Evolutionary conservation across 2,797 vertebrate genomes (phyloP).

Genomic region (Coranthus polyacanthus): DNA sequence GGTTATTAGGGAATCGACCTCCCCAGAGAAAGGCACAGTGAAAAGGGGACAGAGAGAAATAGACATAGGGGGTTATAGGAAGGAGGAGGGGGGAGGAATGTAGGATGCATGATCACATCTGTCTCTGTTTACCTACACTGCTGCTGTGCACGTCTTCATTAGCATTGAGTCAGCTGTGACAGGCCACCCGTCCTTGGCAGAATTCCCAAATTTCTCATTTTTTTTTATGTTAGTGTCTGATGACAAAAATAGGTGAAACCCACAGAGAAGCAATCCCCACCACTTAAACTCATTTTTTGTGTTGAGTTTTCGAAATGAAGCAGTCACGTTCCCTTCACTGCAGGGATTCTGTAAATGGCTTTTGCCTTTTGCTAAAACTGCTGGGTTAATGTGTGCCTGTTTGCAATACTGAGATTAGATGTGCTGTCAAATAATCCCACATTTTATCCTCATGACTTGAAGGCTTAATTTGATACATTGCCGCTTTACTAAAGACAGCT

Average conservation of each 20-base stretch:
- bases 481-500: constrained; percentile 42
- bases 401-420: constrained; percentile 41
- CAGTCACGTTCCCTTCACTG: neutral
- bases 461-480: constrained; percentile 54
- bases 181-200: constrained; percentile 3
- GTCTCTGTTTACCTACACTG: constrained; percentile 52
- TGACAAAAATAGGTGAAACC: constrained; percentile 8
- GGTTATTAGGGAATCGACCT: constrained; percentile 48
- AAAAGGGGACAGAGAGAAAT: constrained; percentile 9
- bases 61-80: constrained; percentile 7
- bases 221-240: constrained; percentile 25
- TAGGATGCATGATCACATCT: constrained; percentile 62
- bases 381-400: constrained; percentile 18
- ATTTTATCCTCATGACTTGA: constrained; percentile 52
- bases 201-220: constrained; percentile 9
- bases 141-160: constrained; percentile 38
- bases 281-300: neutral
- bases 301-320: constrained; percentile 15
- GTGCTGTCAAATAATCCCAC: constrained; percentile 47
- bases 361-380: constrained; percentile 1
- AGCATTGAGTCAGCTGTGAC: constrained; percentile 27
- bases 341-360: constrained; percentile 7
- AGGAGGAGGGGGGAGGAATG: constrained; percentile 4
- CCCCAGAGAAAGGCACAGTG: constrained; percentile 18
- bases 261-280: neutral